Conservation (phyloP, 2,888 invertebrate genomes). For the Plagodis pulveraria region DNA sequence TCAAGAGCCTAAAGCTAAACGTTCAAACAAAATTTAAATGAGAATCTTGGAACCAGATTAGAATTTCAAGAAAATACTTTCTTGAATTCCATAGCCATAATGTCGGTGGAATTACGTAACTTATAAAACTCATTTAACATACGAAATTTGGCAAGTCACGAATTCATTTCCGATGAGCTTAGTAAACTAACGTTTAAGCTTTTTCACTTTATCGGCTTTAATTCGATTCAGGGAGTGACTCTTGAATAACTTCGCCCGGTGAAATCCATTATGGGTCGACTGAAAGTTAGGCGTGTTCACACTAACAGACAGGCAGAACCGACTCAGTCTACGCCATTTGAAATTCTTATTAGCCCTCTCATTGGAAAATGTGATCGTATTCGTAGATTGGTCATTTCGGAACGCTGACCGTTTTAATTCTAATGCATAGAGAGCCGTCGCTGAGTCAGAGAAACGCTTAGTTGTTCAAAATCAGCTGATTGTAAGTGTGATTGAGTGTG, state of each 20-base stretch:
- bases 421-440: constrained; percentile 19
- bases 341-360: constrained; percentile 56
- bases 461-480: constrained; percentile 3
- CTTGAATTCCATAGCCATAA: constrained; percentile 4
- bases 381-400: constrained; percentile 42
- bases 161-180: constrained; percentile 43
- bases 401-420: constrained; percentile 32
- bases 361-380: constrained; percentile 51
- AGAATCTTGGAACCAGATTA: too few species aligned
- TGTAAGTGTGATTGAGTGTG: too few species aligned
- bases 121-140: constrained; percentile 39
- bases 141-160: constrained; percentile 43
- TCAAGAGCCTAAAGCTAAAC: too few species aligned
- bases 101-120: constrained; percentile 20
- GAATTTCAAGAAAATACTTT: constrained; percentile 1
- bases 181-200: constrained; percentile 41
- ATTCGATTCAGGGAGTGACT: constrained; percentile 54
- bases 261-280: constrained; percentile 50
- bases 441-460: constrained; percentile 19
- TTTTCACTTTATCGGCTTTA: constrained; percentile 52
- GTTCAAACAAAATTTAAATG: too few species aligned
- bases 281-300: constrained; percentile 48
- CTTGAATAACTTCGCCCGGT: constrained; percentile 48
- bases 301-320: constrained; percentile 40
- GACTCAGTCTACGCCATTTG: constrained; percentile 44